Evolutionary conservation across 2,797 vertebrate species (phyloP).

Genomic region (Chaenodraco wilsoni): DNA sequence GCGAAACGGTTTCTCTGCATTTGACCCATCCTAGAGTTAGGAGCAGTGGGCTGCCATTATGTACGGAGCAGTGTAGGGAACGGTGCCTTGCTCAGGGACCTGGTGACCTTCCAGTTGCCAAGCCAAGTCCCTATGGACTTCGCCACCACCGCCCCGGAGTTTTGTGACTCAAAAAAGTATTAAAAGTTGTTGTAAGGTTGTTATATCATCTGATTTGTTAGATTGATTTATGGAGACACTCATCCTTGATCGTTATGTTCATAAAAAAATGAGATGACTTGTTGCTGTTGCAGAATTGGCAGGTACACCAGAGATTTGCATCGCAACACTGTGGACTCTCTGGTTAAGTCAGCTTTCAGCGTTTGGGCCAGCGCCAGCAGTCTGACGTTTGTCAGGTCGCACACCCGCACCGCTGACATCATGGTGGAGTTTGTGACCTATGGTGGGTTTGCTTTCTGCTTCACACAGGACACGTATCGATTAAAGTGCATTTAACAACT

Average conservation of each 20-base stretch:
- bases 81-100: too few species aligned
- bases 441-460: constrained; percentile 66
- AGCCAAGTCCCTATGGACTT: too few species aligned
- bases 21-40: too few species aligned
- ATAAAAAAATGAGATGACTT: not conserved
- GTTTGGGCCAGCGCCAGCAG: constrained; percentile 77
- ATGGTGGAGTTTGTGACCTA: constrained; percentile 79
- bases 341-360: constrained; percentile 75
- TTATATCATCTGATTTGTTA: not conserved
- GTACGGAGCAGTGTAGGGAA: too few species aligned
- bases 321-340: constrained; percentile 75
- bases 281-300: constrained; percentile 64
- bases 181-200: not conserved
- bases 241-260: not conserved
- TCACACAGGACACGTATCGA: not conserved
- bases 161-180: not conserved
- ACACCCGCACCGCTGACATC: constrained; percentile 74
- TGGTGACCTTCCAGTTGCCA: too few species aligned
- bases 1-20: too few species aligned
- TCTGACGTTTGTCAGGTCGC: constrained; percentile 76
- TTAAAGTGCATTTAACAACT: not conserved
- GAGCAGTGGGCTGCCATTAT: too few species aligned
- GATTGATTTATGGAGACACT: not conserved
- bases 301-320: constrained; percentile 81
- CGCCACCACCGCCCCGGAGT: too few species aligned